phyloP scores from a whole-genome alignment of 2,113 vertebrate genomes.

The Colinus virginianus region DNA sequence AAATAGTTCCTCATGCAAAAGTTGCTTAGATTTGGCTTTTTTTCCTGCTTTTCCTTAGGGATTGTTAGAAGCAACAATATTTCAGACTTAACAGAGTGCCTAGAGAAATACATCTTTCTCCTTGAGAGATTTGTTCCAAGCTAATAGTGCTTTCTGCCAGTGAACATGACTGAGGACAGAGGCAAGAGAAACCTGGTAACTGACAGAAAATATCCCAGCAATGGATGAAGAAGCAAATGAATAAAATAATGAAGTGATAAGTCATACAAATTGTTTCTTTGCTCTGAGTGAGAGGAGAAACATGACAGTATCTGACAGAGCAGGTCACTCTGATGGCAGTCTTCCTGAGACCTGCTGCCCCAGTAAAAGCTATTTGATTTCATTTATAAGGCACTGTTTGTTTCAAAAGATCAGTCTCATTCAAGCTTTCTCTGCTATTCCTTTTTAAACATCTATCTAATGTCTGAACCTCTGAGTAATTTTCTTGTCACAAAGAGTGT shows the following conservation, averaged over 20 bases:
- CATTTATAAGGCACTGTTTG: slow-evolving; percentile 26
- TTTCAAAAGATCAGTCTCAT: slow-evolving; percentile 31
- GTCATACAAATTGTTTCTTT: slow-evolving; percentile 8
- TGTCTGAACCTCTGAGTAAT: not conserved
- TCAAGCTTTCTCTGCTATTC: not conserved
- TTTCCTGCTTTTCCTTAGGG: not conserved
- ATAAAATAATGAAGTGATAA: not conserved
- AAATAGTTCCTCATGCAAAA: not conserved
- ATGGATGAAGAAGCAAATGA: slow-evolving; percentile 49
- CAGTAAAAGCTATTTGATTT: slow-evolving; percentile 31
- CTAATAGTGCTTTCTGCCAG: not conserved
- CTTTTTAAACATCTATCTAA: slow-evolving; percentile 1
- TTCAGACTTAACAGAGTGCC: not conserved
- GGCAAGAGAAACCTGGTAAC: slow-evolving; percentile 21
- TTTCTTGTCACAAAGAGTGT: not conserved
- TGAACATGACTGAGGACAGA: slow-evolving; percentile 25
- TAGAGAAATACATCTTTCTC: slow-evolving; percentile 13
- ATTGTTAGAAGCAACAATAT: not conserved
- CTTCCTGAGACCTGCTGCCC: not conserved
- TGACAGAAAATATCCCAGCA: slow-evolving; percentile 16
- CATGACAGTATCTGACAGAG: not conserved
- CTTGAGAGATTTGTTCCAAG: slow-evolving; percentile 24
- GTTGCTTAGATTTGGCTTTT: not conserved
- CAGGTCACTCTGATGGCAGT: slow-evolving; percentile 8
- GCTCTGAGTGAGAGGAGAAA: not conserved